Conservation (phyloP, 2,797 vertebrate species). For the Avahi laniger region DNA sequence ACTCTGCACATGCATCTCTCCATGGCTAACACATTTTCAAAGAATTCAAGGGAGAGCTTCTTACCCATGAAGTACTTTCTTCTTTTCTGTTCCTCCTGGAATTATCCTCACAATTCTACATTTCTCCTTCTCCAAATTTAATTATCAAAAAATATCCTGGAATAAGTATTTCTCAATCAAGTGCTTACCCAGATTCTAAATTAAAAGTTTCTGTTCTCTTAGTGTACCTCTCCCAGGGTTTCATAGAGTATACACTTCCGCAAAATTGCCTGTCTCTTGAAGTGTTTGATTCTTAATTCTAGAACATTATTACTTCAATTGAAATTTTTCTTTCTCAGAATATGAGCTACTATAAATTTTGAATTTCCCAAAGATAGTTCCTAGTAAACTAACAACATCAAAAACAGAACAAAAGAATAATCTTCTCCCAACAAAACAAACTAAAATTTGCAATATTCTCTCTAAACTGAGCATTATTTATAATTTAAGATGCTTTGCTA, state of each 20-base stretch:
- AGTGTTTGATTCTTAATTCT: background rate
- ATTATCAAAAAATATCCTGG: background rate
- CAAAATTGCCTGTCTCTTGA: background rate
- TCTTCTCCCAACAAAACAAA: background rate
- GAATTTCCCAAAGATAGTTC: background rate
- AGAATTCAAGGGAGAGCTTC: background rate
- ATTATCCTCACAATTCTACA: background rate
- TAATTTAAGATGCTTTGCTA: background rate
- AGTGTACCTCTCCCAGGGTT: background rate
- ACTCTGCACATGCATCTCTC: no score
- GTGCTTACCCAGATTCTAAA: background rate
- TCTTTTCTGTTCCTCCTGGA: no score
- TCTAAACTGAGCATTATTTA: background rate
- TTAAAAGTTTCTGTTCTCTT: background rate
- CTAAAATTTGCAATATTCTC: background rate
- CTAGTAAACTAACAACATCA: background rate
- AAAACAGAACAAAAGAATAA: background rate
- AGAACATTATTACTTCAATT: background rate
- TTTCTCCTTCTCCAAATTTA: background rate
- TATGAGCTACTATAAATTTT: background rate
- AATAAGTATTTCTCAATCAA: background rate
- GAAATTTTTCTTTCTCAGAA: background rate
- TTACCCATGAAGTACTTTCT: background rate
- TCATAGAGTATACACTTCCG: background rate
- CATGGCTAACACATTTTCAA: fast-evolving